Base-by-base conservation (phyloP, 53 echinoderm and acorn worm species). In the Astropecten irregularis region DNA sequence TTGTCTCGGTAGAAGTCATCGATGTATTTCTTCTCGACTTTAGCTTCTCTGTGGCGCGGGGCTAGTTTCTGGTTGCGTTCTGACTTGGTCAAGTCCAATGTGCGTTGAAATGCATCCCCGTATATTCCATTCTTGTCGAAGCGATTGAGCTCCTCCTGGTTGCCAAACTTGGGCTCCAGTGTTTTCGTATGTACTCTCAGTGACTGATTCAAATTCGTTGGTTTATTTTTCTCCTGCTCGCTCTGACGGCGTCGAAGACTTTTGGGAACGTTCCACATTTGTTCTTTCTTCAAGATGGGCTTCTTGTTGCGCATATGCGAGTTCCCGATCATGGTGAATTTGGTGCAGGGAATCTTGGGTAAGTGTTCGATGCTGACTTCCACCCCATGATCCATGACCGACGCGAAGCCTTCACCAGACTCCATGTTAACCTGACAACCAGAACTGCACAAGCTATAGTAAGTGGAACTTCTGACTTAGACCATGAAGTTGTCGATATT, bases 241-340 rank as follows among this genome's bases (percentile, higher is more conserved):
- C 29, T 28, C 9, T 51, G 52, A 32, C 28, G 49, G 28, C 73
- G 73, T 40, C 74, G 77, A 1, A 66, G 21, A 0, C 34, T 39
- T 35, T 44, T 81, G 1, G 87, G 87, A 16, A 87, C 81, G 47
- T 58, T 79, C 87, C 88, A 88, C 51, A 86, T 68, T 2, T 32
- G 57, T 50, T 52, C 73, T 20, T 73, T 71, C 33, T 71, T 54
- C 14, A 46, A 21, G 2, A 53, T 31, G 38, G 73, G 85, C 54
- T 71, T 85, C 63, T 81, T 90, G 66, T 71, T 85, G 29, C 90
- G 54, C 90, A 90, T 90, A 18, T 64, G 85, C 31, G 90, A 74
- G 66, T 90, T 85, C 2, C 90, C 90, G 30, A 90, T 85, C 38
- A 90, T 79, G 46, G 71, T 90, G 81, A 70, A 90, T 69, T 90